phyloP scores from a whole-genome alignment of 1,140 invertebrate genomes.

The Drosophila parabipectinata region DNA sequence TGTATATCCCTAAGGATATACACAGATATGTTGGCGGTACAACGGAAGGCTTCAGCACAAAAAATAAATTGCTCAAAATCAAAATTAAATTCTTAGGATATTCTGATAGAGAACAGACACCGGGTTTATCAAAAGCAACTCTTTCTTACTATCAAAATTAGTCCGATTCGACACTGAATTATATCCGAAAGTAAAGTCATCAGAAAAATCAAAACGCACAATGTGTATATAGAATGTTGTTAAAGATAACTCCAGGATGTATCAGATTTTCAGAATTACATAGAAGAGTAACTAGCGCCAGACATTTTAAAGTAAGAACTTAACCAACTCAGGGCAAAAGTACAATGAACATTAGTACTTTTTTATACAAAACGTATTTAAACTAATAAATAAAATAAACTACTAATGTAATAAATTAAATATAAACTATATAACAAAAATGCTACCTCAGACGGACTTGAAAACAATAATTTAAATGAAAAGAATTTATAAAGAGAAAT shows the following conservation, averaged over 20 bases:
- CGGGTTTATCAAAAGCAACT: constrained; percentile 4
- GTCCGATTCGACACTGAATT: constrained; percentile 10
- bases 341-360: constrained; percentile 83
- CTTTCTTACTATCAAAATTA: constrained; percentile 16
- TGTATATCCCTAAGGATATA: constrained; percentile 4
- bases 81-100: constrained; percentile 36
- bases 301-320: constrained; percentile 49
- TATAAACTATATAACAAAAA: constrained; percentile 53
- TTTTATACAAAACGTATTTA: constrained; percentile 59
- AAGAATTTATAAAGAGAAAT: constrained; percentile 65
- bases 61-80: constrained; percentile 73
- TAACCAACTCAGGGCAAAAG: constrained; percentile 83
- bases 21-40: constrained; percentile 5
- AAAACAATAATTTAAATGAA: constrained; percentile 82
- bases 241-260: constrained; percentile 20
- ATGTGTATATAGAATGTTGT: constrained; percentile 46
- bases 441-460: constrained; percentile 83
- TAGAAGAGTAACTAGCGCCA: constrained; percentile 49
- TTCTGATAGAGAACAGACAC: constrained; percentile 16
- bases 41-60: constrained; percentile 67
- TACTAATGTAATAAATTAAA: constrained; percentile 44
- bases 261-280: constrained; percentile 22
- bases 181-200: constrained; percentile 35
- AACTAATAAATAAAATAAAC: constrained; percentile 44
- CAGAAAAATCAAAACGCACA: constrained; percentile 31